Base-by-base conservation (phyloP, 2,888 invertebrate genomes). In the Drosophila lacicola region DNA sequence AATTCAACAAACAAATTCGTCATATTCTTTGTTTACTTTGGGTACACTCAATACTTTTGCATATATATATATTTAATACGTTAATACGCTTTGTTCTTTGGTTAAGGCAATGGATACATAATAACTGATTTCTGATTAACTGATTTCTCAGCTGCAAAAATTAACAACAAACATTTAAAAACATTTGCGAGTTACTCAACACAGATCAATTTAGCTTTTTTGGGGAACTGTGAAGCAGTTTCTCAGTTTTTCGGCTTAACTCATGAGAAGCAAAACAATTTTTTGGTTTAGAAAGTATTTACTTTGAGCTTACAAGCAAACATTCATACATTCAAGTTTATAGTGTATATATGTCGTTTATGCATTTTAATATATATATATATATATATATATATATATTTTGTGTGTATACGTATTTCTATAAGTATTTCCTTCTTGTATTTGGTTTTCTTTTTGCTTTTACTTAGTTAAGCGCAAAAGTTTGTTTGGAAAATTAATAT, bases 1-100 rank as follows among this genome's bases (percentile, higher is more conserved):
- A 77, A 82, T 82, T 83, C 63, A 83, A 89, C 82, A 83, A 88
- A 88, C 82, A 83, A 82, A 88, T 81, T 79, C 56, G 67, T 50
- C 42, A 1, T 64, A 34, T 42, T 49, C 42, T 58, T 63, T 39
- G 11, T 64, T 57, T 62, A 42, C 47, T 34, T 41, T 37, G 65
- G 56, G 42, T 66, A 70, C 65, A 78, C 50, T 85, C 65, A 75
- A 29, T 82, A 71, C 51, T 60, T 62, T 61, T 56, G 60, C 65
- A 69, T 74, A 67, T 55, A 62, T 45, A 54, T 60, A 39, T 64
- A 39, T 51, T 46, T 57, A 50, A 45, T 73, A 67, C 60, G 57
- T 74, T 63, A 36, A 51, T 64, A 54, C 49, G 42, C 36, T 61
- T 67, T 39, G 45, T 64, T 56, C 39, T 78, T 74, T 70, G 78